Conservation (phyloP, 2,113 vertebrate genomes). For the Gallinago jamesoni region DNA sequence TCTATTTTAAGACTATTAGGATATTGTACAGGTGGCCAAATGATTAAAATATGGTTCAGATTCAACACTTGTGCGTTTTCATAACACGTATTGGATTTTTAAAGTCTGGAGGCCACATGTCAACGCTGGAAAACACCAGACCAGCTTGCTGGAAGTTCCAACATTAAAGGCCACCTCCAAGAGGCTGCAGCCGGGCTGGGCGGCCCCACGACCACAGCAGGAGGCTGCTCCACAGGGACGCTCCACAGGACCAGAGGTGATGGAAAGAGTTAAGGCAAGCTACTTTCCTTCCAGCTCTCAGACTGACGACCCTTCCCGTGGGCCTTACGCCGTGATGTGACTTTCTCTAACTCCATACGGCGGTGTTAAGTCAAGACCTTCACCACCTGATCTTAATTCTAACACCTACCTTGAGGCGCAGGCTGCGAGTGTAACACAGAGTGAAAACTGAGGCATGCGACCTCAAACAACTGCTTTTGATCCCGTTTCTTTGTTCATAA, state of each 20-base stretch:
- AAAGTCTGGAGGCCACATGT: constrained; percentile 69
- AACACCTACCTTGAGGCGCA: not conserved
- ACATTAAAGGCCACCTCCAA: constrained; percentile 29
- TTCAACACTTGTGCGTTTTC: constrained; percentile 19
- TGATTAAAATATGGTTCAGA: constrained; percentile 65
- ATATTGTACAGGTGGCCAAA: constrained; percentile 68
- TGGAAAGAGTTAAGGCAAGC: not conserved
- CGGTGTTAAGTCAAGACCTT: not conserved
- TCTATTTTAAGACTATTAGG: constrained; percentile 60
- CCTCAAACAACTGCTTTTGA: not conserved
- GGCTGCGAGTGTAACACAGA: accelerated
- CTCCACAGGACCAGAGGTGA: not conserved
- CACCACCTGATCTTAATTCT: not conserved
- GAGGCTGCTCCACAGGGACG: not conserved
- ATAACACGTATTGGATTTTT: not conserved
- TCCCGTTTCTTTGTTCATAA: not conserved
- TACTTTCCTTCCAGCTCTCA: not conserved
- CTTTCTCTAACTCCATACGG: not conserved
- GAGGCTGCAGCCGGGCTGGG: accelerated
- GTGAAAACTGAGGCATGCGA: accelerated
- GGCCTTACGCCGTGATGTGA: not conserved
- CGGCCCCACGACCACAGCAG: not conserved
- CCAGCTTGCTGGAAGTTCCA: constrained; percentile 5
- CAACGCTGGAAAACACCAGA: not conserved
- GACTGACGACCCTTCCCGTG: not conserved